Conservation (phyloP, 2,888 invertebrate species). For the Diarsia dahlii region DNA sequence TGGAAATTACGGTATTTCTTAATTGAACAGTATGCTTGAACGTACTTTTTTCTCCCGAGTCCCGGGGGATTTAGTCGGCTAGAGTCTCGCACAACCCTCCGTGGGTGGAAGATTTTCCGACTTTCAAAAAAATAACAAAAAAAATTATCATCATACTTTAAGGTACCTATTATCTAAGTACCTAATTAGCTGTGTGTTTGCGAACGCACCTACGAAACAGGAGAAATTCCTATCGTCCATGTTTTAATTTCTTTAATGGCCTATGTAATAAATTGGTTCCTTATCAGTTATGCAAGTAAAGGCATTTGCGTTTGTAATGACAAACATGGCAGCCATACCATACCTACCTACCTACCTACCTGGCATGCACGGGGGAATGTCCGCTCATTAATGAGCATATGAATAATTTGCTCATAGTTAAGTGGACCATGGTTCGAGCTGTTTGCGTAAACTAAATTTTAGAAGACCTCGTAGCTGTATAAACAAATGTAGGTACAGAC, state of each 20-base stretch:
- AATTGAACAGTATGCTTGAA: background rate
- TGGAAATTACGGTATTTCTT: background rate
- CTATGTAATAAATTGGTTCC: conserved; percentile 11
- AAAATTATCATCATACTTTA: background rate
- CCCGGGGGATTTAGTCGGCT: background rate
- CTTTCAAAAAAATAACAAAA: background rate
- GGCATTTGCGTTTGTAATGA: conserved; percentile 14
- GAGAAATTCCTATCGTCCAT: background rate
- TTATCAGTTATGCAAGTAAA: conserved; percentile 29
- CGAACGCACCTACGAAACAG: conserved; percentile 9
- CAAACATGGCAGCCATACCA: conserved; percentile 17
- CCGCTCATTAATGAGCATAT: conserved; percentile 40
- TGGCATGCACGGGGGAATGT: conserved; percentile 38
- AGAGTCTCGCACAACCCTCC: background rate
- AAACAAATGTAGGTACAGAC: background rate
- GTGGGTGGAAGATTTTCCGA: background rate
- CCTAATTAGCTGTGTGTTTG: conserved; percentile 8
- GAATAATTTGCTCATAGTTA: conserved; percentile 30
- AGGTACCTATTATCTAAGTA: background rate
- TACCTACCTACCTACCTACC: background rate
- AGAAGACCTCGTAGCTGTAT: background rate
- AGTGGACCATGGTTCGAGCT: background rate
- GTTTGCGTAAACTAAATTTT: conserved; percentile 21
- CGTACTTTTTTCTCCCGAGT: too few relatives aligned
- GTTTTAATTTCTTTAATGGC: conserved; percentile 32